Evolutionary conservation across 2,888 invertebrate genomes (phyloP).

Genomic region (Litoditis marina): DNA sequence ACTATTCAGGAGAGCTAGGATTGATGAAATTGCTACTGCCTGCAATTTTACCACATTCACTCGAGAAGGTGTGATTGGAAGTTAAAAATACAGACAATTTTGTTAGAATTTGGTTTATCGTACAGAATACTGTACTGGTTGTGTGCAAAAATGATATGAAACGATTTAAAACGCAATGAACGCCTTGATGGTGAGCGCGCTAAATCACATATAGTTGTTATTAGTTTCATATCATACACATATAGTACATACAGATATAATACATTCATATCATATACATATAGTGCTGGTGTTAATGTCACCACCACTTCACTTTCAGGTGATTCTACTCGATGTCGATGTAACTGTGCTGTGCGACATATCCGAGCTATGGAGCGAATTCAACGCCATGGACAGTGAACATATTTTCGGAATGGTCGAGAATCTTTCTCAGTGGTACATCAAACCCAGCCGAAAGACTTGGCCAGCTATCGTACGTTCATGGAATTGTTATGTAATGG

Average conservation of each 20-base stretch:
- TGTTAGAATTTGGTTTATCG: neutral
- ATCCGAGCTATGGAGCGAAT: conserved; percentile 24
- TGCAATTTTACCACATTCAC: conserved; percentile 17
- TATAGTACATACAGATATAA: too few species aligned
- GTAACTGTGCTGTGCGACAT: conserved; percentile 23
- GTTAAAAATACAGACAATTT: too few species aligned
- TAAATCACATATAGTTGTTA: too few species aligned
- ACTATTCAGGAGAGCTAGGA: conserved; percentile 35
- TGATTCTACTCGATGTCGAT: conserved; percentile 31
- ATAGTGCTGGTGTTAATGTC: too few species aligned
- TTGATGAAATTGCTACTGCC: conserved; percentile 35
- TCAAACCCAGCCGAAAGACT: conserved; percentile 16
- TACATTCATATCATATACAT: too few species aligned
- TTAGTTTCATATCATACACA: too few species aligned
- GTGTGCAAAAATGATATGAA: too few species aligned
- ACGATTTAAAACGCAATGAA: too few species aligned
- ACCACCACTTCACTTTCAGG: too few species aligned
- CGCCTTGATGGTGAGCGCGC: too few species aligned
- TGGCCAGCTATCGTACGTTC: conserved; percentile 22
- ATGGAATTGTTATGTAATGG: too few species aligned
- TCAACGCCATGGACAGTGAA: conserved; percentile 17
- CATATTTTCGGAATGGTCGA: conserved; percentile 33
- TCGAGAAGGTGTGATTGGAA: conserved; percentile 25
- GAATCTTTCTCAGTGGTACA: conserved; percentile 36
- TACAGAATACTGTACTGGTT: too few species aligned